Conservation (phyloP, 2,113 vertebrate species). For the Collichthys lucidus region DNA sequence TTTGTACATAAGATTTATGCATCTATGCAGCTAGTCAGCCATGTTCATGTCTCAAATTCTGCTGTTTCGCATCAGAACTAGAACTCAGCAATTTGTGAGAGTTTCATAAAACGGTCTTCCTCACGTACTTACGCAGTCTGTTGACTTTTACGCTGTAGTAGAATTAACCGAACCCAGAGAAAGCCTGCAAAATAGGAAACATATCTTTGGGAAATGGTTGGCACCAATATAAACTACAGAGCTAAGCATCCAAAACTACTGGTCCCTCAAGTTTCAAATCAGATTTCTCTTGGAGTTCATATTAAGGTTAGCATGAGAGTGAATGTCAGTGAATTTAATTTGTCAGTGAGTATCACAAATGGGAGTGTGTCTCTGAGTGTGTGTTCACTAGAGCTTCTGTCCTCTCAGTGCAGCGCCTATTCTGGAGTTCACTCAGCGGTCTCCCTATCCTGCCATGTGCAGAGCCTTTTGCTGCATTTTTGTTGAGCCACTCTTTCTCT, state of each 20-base stretch:
- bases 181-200: not conserved
- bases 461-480: slow-evolving; percentile 47
- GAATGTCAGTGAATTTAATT: slow-evolving; percentile 17
- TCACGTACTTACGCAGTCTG: not conserved
- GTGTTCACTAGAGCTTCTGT: not conserved
- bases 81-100: not conserved
- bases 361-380: not conserved
- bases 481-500: slow-evolving; percentile 46
- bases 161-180: slow-evolving; percentile 2
- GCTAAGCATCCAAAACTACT: not conserved
- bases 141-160: not conserved
- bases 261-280: not conserved
- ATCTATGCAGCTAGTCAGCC: not conserved
- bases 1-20: no score
- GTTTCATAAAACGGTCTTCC: not conserved
- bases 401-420: slow-evolving; percentile 33
- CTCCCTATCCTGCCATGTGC: slow-evolving; percentile 38
- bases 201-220: not conserved
- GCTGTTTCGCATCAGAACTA: not conserved
- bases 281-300: slow-evolving; percentile 32
- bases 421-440: slow-evolving; percentile 66
- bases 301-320: slow-evolving; percentile 24
- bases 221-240: not conserved
- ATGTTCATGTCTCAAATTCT: not conserved
- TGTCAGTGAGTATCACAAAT: slow-evolving; percentile 24